Evolutionary conservation across 1,140 invertebrate species (phyloP), one percentile per base, ranked within the genome.

Genomic region (Wasmannia auropunctata): DNA sequence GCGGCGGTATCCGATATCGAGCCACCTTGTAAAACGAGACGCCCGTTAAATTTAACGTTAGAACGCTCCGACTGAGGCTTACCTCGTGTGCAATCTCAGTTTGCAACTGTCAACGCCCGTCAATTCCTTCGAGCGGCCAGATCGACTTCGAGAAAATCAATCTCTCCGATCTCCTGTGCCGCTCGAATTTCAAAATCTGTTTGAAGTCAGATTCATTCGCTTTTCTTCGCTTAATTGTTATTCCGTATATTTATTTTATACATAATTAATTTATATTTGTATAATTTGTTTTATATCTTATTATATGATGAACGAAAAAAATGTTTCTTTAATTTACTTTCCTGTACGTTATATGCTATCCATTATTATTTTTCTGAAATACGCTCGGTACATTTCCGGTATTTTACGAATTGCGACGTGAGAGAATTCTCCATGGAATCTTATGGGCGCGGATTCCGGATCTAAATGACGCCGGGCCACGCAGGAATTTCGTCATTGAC

Each of bases 1-100:
- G 79, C 56, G 25, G 65, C 79, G 67, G n/a, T 83, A 74, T 83
- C 67, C 79, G 79, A 83, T 83, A 83, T 83, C 79, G 69, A 74
- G 79, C 51, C 69, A 58, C 79, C 67, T 43, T 74, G 67, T 58
- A 58, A 72, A 83, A 70, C 67, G 79, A 72, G 79, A 83, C 67
- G 51, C 25, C 69, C 37, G 79, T 83, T n/a, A 83, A 74, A 83
- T 74, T 83, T 74, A 46, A 43, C 67, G 79, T 83, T 74, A 83
- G 79, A 58, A 58, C 76, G 46, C 46, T 69, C 76, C 8, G 60
- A 67, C 76, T 51, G 62, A 67, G 76, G 65, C 67, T 43, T 19
- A 43, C 51, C 51, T 56, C 63, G 51, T 51, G 49, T 70, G 65
- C 77, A 56, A 81, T 37, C 79, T 70, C 79, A 34, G 65, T 54